Evolutionary conservation across 1,140 invertebrate species (phyloP).

Genomic region (Hyles vespertilio): DNA sequence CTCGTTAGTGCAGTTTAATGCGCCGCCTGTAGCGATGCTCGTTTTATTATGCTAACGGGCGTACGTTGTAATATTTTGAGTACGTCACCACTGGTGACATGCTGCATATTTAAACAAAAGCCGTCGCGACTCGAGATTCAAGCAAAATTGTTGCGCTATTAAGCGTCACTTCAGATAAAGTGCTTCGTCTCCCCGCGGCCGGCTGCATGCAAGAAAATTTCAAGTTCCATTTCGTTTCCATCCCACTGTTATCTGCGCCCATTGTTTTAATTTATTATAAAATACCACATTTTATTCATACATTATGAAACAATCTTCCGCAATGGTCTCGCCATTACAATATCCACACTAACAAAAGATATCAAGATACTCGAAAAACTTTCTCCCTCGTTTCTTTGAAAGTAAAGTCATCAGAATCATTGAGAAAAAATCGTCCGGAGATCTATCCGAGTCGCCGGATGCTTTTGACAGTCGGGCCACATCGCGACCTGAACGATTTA

Average conservation of each 20-base stretch:
- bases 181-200: slow-evolving; percentile 15
- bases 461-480: slow-evolving; percentile 69
- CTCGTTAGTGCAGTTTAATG: slow-evolving; percentile 71
- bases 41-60: slow-evolving; percentile 70
- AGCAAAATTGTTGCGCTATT: slow-evolving; percentile 46
- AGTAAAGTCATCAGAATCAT: slow-evolving; percentile 57
- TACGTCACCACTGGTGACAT: slow-evolving; percentile 65
- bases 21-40: slow-evolving; percentile 61
- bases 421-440: slow-evolving; percentile 52
- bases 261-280: too few relatives aligned
- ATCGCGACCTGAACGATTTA: slow-evolving; percentile 72
- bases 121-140: slow-evolving; percentile 45
- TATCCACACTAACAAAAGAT: slow-evolving; percentile 1
- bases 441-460: slow-evolving; percentile 48
- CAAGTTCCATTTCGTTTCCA: slow-evolving; percentile 4
- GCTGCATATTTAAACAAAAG: slow-evolving; percentile 70
- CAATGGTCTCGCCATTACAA: not conserved
- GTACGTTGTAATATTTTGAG: slow-evolving; percentile 68
- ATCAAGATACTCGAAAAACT: slow-evolving; percentile 16
- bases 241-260: not conserved
- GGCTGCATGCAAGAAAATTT: slow-evolving; percentile 2
- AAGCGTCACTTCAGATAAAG: slow-evolving; percentile 51
- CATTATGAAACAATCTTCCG: too few relatives aligned
- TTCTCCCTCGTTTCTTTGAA: slow-evolving; percentile 34
- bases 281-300: too few relatives aligned